These are phyloP conservation scores for Cossypha dichroa DNA, from an alignment of 2,797 vertebrate species.

Conservation along the genomic window DNA sequence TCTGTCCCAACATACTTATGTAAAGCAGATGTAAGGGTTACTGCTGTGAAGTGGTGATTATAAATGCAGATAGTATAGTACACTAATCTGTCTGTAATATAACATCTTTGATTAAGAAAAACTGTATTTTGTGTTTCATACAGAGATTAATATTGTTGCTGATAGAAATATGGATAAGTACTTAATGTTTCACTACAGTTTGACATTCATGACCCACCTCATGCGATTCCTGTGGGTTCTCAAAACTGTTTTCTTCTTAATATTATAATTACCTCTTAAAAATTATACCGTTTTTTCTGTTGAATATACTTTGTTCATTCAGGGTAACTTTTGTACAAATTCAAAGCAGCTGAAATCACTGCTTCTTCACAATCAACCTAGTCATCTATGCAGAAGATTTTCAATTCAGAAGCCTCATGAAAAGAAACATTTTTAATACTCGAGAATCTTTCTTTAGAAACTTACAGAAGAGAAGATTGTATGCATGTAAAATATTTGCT, in stretches of 20 bases:
- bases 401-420: background rate
- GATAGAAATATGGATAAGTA: background rate
- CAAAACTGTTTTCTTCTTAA: background rate
- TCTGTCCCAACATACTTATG: conserved; percentile 22
- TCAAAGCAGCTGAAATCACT: background rate
- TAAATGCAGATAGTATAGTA: background rate
- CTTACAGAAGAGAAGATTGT: background rate
- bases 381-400: background rate
- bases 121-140: background rate
- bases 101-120: background rate
- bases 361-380: background rate
- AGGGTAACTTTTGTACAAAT: background rate
- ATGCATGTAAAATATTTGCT: background rate
- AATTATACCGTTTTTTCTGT: background rate
- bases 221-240: background rate
- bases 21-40: conserved; percentile 35
- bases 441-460: background rate
- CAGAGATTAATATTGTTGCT: background rate
- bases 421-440: background rate
- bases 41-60: background rate
- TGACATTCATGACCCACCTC: background rate
- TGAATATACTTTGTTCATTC: background rate
- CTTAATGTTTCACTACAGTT: background rate
- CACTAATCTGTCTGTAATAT: background rate
- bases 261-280: background rate